Evolutionary conservation across 2,888 invertebrate species (phyloP).

Genomic region (Dynastes grantii): DNA sequence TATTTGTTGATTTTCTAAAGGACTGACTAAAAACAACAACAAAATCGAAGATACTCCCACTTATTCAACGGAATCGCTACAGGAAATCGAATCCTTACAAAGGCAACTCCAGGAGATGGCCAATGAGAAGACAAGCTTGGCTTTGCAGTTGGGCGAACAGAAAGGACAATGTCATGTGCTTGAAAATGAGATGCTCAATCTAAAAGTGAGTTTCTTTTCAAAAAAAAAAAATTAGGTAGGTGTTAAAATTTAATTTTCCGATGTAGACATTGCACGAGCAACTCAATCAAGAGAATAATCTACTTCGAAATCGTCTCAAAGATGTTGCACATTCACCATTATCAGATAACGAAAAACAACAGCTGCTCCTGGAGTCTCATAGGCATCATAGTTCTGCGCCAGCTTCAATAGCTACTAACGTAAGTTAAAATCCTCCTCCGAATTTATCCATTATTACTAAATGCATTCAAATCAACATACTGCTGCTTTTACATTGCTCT

Average conservation of each 20-base stretch:
- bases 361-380: slow-evolving; percentile 81
- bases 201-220: slow-evolving; percentile 74
- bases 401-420: slow-evolving; percentile 79
- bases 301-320: slow-evolving; percentile 81
- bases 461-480: neutral
- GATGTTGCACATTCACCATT: slow-evolving; percentile 87
- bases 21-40: slow-evolving; percentile 65
- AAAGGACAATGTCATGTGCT: slow-evolving; percentile 74
- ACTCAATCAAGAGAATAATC: slow-evolving; percentile 84
- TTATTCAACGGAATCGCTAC: slow-evolving; percentile 69
- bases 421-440: slow-evolving; percentile 58
- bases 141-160: slow-evolving; percentile 78
- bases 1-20: slow-evolving; percentile 43
- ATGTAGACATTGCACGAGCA: slow-evolving; percentile 79
- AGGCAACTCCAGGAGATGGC: slow-evolving; percentile 77
- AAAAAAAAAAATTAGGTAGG: too few relatives aligned
- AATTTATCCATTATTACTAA: neutral
- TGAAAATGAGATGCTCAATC: slow-evolving; percentile 78
- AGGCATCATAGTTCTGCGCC: slow-evolving; percentile 85
- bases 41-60: slow-evolving; percentile 58
- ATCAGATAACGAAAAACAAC: slow-evolving; percentile 88
- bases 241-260: slow-evolving; percentile 62
- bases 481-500: too few relatives aligned
- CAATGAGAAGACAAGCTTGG: slow-evolving; percentile 78
- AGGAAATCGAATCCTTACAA: slow-evolving; percentile 79